Evolutionary conservation across 2,113 vertebrate genomes (phyloP), one percentile per base, ranked within the genome.

Genomic region (Oreochromis niloticus): DNA sequence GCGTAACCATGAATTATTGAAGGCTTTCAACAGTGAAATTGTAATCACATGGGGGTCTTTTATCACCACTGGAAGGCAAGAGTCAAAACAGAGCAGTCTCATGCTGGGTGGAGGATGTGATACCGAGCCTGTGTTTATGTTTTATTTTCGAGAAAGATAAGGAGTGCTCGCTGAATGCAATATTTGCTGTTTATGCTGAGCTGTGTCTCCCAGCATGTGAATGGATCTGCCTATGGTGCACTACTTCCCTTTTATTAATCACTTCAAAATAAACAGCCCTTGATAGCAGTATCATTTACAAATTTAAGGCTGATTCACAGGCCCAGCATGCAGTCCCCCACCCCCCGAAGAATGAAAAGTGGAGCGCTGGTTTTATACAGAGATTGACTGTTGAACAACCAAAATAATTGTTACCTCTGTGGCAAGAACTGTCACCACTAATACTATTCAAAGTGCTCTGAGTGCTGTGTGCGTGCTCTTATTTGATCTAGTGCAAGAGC

Each of bases 1-100:
- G n/a, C 34, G 6, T 17, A 61, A 82, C 27, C 80, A 89, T 92
- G 86, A 90, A 93, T 90, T 88, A 91, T 91, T 90, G 82, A 88
- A 34, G n/a, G 68, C 84, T 85, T 88, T 81, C 46, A 43, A 48
- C 55, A 34, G 82, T 80, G 56, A 90, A 89, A 73, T 80, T 66
- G 48, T 63, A 55, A 88, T 90, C 54, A 9, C 59, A 55, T 83
- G 57, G 75, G 55, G 61, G 24, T 80, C 27, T 82, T 88, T 85
- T 50, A 79, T 90, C 81, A 80, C 41, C 8, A 46, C 30, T 80
- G 79, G 78, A 73, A 88, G 61, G 80, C 22, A 32, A 27, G 34
- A 73, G 48, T 82, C 52, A 83, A 71, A 87, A 71, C 80, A 85
- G 19, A 32, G 57, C 19, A 30, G 32, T 1, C 11, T 3, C 61